Evolutionary conservation across 2,113 vertebrate species (phyloP).

Genomic region (Rhinogobius similis): DNA sequence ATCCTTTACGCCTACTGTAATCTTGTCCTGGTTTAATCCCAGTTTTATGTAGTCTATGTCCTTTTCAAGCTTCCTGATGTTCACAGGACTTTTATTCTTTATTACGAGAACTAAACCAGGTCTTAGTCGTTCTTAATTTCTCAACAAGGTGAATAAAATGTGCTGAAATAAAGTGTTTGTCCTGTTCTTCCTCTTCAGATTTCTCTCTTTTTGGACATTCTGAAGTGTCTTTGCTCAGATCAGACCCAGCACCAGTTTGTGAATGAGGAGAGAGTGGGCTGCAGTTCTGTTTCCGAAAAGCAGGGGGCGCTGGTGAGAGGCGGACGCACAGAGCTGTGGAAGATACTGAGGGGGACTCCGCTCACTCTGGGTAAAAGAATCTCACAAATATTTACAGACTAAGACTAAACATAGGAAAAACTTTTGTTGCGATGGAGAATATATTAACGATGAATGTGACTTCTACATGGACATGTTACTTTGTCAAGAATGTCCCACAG

Average conservation of each 20-base stretch:
- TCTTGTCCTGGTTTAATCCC: too few relatives aligned
- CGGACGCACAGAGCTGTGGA: conserved; percentile 85
- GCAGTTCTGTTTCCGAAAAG: conserved; percentile 41
- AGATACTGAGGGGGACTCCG: conserved; percentile 77
- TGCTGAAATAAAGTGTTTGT: neutral
- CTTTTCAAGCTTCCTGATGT: too few relatives aligned
- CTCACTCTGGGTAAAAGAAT: conserved; percentile 82
- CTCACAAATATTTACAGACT: neutral
- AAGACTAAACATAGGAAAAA: neutral
- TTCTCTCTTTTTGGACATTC: conserved; percentile 91
- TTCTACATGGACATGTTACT: too few relatives aligned
- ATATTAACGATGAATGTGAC: too few relatives aligned
- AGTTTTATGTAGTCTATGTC: too few relatives aligned
- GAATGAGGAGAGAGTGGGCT: conserved; percentile 57
- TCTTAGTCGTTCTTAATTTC: neutral
- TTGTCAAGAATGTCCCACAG: too few relatives aligned
- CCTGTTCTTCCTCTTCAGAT: conserved; percentile 72
- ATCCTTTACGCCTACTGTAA: too few relatives aligned
- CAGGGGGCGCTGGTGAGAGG: conserved; percentile 58
- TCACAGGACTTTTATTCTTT: too few relatives aligned
- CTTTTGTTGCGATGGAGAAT: too few relatives aligned
- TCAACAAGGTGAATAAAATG: neutral
- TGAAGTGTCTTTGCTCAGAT: conserved; percentile 87
- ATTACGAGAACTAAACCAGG: neutral
- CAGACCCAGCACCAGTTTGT: conserved; percentile 80